Evolutionary conservation across 1,140 invertebrate species (phyloP).

Genomic region (Rhynchophorus ferrugineus): DNA sequence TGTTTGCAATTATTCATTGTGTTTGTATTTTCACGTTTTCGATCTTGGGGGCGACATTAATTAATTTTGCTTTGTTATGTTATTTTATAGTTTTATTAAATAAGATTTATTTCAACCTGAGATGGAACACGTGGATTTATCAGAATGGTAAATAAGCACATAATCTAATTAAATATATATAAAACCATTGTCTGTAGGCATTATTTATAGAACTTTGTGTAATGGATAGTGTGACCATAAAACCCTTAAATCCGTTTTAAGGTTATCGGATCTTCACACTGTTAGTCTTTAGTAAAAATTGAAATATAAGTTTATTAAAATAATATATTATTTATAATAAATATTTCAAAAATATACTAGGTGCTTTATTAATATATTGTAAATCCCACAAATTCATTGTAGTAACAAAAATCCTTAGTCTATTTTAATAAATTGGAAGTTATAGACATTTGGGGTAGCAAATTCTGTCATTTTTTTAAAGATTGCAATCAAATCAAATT

Average conservation of each 20-base stretch:
- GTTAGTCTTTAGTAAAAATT: slow-evolving; percentile 1
- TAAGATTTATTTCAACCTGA: background rate
- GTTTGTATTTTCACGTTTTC: too few species aligned
- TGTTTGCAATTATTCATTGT: too few species aligned
- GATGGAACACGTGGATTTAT: background rate
- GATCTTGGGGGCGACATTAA: too few species aligned
- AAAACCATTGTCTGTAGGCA: background rate
- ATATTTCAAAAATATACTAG: background rate
- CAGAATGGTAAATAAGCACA: background rate
- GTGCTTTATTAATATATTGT: too few species aligned
- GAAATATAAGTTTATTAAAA: slow-evolving; percentile 7
- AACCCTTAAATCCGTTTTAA: background rate
- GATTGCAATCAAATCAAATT: too few species aligned
- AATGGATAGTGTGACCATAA: slow-evolving; percentile 2
- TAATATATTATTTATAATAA: slow-evolving; percentile 9
- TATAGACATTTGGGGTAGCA: too few species aligned
- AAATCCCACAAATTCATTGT: too few species aligned
- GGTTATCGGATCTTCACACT: slow-evolving; percentile 2
- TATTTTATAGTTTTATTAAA: background rate
- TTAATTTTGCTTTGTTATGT: background rate
- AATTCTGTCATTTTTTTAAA: too few species aligned
- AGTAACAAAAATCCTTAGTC: too few species aligned
- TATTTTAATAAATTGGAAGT: too few species aligned
- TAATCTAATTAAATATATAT: slow-evolving; percentile 1
- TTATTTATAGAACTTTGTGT: slow-evolving; percentile 1